Evolutionary conservation across 2,797 vertebrate genomes (phyloP).

Genomic region (Enteromius trimaculatus): DNA sequence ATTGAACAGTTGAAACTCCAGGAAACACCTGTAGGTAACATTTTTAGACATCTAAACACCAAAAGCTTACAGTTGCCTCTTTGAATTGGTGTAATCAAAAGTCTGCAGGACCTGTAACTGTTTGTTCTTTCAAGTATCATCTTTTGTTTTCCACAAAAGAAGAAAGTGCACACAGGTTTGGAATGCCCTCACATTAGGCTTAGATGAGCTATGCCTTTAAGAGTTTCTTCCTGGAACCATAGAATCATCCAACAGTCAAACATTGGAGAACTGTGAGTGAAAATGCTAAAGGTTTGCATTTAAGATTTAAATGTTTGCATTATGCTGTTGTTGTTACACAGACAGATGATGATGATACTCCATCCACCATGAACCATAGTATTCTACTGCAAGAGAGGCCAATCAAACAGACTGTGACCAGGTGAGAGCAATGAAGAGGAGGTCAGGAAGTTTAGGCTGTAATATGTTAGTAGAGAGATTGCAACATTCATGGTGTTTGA

Average conservation of each 20-base stretch:
- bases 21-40: not conserved
- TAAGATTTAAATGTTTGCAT: conserved; percentile 4
- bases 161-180: not conserved
- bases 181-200: not conserved
- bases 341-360: conserved; percentile 86
- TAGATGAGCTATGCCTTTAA: not conserved
- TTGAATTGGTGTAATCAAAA: not conserved
- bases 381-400: conserved; percentile 93
- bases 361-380: conserved; percentile 91
- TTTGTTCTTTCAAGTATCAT: too few species aligned
- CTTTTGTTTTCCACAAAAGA: not conserved
- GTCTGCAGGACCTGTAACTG: too few species aligned
- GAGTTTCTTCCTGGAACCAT: not conserved
- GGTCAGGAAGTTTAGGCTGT: not conserved
- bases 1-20: not conserved
- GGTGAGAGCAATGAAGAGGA: conserved; percentile 76
- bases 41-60: not conserved
- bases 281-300: not conserved
- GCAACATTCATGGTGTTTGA: not conserved
- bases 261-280: not conserved
- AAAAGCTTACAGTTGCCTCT: not conserved
- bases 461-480: not conserved
- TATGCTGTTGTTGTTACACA: conserved; percentile 61
- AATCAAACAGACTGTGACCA: conserved; percentile 94
- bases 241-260: not conserved